Evolutionary conservation across 35 echinoderm and acorn worm genomes (phyloP).

Genomic region (Stichopus chloronotus): DNA sequence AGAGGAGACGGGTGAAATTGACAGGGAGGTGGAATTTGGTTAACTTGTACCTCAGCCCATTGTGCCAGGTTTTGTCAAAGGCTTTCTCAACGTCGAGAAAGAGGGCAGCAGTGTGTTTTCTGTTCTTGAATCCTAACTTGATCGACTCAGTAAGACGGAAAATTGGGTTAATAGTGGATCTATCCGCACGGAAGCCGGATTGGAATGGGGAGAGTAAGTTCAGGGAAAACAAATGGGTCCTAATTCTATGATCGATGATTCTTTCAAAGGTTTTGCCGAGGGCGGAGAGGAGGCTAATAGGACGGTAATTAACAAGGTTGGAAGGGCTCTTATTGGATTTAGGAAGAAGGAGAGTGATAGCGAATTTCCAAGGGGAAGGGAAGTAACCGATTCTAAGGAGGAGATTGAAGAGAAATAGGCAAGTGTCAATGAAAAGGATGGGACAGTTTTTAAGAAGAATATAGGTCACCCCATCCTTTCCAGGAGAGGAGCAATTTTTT

Average conservation of each 20-base stretch:
- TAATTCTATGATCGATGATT: neutral
- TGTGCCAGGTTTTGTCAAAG: too few species aligned
- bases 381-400: neutral
- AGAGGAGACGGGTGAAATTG: too few species aligned
- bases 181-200: slow-evolving; percentile 3
- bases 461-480: neutral
- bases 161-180: too few species aligned
- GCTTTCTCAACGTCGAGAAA: too few species aligned
- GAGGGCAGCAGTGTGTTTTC: too few species aligned
- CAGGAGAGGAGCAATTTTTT: slow-evolving; percentile 4
- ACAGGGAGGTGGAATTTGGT: too few species aligned
- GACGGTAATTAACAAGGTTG: neutral
- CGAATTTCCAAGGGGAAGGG: neutral
- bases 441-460: slow-evolving; percentile 15
- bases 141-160: too few species aligned
- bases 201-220: neutral
- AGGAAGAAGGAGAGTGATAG: neutral
- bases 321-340: neutral
- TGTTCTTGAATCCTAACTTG: too few species aligned
- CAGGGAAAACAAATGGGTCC: neutral
- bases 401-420: neutral
- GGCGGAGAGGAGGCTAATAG: neutral
- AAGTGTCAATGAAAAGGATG: neutral
- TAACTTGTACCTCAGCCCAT: too few species aligned
- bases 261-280: slow-evolving; percentile 22